phyloP scores from a whole-genome alignment of 2,797 vertebrate species.

The Ctenopoma multispine region DNA sequence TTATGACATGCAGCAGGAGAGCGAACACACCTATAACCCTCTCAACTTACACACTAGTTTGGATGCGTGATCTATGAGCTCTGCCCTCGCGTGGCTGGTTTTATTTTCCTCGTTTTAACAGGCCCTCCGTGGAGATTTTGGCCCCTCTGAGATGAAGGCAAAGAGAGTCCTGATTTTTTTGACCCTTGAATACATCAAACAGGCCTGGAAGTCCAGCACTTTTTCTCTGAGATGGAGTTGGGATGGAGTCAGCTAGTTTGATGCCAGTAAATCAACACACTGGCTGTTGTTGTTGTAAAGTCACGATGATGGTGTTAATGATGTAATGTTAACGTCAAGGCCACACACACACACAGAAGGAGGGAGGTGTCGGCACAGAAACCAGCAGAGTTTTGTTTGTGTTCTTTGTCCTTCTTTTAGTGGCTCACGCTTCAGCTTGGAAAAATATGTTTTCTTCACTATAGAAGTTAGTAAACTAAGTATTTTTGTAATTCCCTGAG shows the following conservation, averaged over 20 bases:
- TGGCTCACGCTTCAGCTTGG: constrained; percentile 42
- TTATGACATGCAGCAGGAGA: constrained; percentile 58
- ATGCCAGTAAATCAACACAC: constrained; percentile 63
- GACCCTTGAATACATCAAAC: constrained; percentile 73
- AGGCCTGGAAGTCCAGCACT: constrained; percentile 49
- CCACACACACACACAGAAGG: constrained; percentile 52
- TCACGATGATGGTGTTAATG: constrained; percentile 55
- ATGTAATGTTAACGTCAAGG: constrained; percentile 64
- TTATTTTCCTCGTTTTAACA: constrained; percentile 75
- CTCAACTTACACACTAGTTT: constrained; percentile 57
- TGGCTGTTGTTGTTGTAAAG: constrained; percentile 52
- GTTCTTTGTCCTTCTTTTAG: constrained; percentile 48
- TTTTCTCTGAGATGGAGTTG: constrained; percentile 44
- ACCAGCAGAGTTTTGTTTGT: constrained; percentile 58
- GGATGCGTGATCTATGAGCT: constrained; percentile 71
- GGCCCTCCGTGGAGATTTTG: constrained; percentile 43
- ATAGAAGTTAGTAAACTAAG: no score
- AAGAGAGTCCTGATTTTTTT: constrained; percentile 71
- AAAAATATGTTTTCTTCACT: constrained; percentile 22
- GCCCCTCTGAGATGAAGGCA: constrained; percentile 70
- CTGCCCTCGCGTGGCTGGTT: constrained; percentile 77
- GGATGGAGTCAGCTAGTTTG: constrained; percentile 46
- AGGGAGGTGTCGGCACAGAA: constrained; percentile 36
- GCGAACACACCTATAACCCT: constrained; percentile 49
- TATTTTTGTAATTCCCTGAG: no score